Percentiles rank a stretch among this genome's conserved stretches.
These are phyloP conservation scores for Eulemur mongoz DNA, from an alignment of 2,797 vertebrate species.

Conservation along the genomic window DNA sequence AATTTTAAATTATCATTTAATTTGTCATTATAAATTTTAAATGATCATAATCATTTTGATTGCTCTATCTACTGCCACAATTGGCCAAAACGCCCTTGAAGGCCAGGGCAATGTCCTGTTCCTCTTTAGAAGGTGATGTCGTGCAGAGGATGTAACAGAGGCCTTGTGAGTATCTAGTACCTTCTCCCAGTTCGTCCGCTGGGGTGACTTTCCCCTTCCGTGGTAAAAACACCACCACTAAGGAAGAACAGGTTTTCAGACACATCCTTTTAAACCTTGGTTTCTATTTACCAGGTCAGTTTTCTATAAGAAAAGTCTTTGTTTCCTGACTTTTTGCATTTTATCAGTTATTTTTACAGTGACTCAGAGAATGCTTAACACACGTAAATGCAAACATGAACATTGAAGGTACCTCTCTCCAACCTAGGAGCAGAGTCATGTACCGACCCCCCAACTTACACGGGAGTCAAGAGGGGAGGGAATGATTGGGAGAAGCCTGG, in stretches of 20 bases:
- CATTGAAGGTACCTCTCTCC: background rate
- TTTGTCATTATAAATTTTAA: background rate
- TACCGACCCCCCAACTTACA: background rate
- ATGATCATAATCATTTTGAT: background rate
- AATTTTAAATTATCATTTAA: background rate
- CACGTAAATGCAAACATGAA: background rate
- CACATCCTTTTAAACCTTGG: background rate
- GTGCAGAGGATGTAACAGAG: fast-evolving
- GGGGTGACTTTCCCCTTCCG: background rate
- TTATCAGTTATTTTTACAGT: background rate
- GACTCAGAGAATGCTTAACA: background rate
- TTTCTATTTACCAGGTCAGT: background rate
- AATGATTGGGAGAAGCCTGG: background rate
- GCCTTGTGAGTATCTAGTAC: background rate
- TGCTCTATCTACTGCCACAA: background rate
- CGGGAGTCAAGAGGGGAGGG: fast-evolving
- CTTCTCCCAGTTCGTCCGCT: background rate
- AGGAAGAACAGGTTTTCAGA: background rate
- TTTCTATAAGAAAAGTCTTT: background rate
- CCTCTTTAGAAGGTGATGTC: background rate
- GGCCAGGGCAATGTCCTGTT: background rate
- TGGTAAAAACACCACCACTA: background rate
- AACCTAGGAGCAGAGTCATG: background rate
- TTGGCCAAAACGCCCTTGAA: background rate
- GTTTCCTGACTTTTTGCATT: background rate